Conservation (phyloP, 2,797 vertebrate species). For the Eupleurogrammus muticus region DNA sequence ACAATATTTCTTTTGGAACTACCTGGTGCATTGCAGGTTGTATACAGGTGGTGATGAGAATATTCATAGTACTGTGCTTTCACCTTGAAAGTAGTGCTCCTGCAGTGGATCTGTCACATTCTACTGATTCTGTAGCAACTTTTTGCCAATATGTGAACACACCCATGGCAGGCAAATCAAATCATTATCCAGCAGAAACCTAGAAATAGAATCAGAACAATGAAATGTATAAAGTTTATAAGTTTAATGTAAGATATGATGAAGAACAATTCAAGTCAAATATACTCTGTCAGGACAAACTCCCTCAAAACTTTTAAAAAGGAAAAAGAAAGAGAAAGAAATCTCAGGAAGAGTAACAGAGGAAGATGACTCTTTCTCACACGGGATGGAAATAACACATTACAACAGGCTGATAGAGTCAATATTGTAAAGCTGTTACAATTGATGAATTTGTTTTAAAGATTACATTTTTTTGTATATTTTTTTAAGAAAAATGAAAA, state of each 20-base stretch:
- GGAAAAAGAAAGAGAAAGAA: no score
- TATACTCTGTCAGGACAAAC: no score
- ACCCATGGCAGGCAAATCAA: not conserved
- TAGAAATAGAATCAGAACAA: constrained; percentile 1
- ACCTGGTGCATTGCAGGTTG: not conserved
- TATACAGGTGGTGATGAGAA: constrained; percentile 1
- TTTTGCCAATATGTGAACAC: constrained; percentile 6
- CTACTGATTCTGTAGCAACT: constrained; percentile 32
- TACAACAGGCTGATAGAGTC: not conserved
- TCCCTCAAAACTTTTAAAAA: no score
- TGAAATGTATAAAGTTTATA: not conserved
- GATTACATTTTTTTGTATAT: no score
- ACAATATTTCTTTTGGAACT: not conserved
- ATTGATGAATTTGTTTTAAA: no score
- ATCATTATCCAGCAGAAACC: not conserved
- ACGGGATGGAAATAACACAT: no score
- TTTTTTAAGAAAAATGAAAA: no score
- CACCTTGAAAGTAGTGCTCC: not conserved
- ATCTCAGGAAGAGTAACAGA: no score
- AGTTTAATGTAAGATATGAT: not conserved
- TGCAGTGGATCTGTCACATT: constrained; percentile 2
- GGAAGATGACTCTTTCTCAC: no score
- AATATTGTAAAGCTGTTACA: no score
- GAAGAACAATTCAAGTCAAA: not conserved
- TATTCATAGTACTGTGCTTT: constrained; percentile 1